Conservation (phyloP, 2,797 vertebrate genomes). For the Semaprochilodus insignis region DNA sequence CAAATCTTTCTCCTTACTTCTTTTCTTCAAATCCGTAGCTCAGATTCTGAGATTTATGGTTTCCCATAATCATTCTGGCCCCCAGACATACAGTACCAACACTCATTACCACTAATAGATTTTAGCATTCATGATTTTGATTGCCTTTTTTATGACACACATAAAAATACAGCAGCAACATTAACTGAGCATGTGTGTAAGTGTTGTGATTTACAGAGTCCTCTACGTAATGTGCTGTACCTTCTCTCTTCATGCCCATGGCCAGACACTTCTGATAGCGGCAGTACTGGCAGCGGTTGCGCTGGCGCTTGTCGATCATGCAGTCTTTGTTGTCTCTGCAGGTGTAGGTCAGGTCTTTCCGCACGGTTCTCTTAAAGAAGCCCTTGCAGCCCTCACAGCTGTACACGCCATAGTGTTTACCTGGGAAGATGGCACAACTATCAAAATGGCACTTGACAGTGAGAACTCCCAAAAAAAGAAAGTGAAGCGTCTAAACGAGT, state of each 20-base stretch:
- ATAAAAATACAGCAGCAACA: too few species aligned
- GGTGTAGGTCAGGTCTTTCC: constrained; percentile 97
- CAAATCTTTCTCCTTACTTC: too few species aligned
- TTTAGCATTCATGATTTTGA: too few species aligned
- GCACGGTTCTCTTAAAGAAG: constrained; percentile 96
- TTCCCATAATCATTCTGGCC: too few species aligned
- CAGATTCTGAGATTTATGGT: too few species aligned
- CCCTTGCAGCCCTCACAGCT: constrained; percentile 98
- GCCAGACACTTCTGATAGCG: constrained; percentile 99
- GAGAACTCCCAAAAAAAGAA: neutral
- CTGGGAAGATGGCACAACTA: constrained; percentile 64
- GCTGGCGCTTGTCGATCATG: constrained; percentile 95
- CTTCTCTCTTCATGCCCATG: constrained; percentile 99
- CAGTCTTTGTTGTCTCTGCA: constrained; percentile 97
- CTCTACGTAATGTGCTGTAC: constrained; percentile 86
- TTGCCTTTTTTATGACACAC: too few species aligned
- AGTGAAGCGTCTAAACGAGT: neutral
- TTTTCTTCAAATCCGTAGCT: too few species aligned
- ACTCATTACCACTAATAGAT: too few species aligned
- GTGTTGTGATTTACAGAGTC: constrained; percentile 64
- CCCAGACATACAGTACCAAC: too few species aligned
- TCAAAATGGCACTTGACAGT: neutral
- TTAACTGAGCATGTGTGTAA: neutral
- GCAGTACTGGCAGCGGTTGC: constrained; percentile 98
- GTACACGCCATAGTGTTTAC: constrained; percentile 98